phyloP scores from a whole-genome alignment of 1,140 invertebrate species.

The Heliconius himera region DNA sequence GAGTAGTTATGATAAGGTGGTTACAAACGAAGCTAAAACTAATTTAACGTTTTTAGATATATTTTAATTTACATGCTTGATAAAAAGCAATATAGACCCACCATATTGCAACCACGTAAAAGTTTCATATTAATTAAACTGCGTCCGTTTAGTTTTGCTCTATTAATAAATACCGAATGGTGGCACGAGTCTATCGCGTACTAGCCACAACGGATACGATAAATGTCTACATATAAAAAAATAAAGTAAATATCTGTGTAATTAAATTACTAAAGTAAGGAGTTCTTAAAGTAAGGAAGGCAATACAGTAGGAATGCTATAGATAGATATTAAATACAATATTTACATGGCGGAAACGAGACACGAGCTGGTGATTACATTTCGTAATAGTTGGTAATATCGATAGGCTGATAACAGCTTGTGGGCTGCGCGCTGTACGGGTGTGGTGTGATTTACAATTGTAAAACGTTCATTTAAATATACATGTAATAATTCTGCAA shows the following conservation, averaged over 20 bases:
- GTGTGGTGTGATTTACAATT: conserved; percentile 14
- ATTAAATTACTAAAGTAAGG: neutral
- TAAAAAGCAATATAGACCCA: too few species aligned
- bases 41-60: too few species aligned
- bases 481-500: conserved; percentile 2
- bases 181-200: neutral
- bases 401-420: conserved; percentile 12
- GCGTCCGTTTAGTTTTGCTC: neutral
- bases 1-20: too few species aligned
- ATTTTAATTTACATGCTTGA: too few species aligned
- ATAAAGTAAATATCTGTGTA: neutral
- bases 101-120: neutral
- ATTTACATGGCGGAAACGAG: conserved; percentile 22
- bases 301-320: neutral
- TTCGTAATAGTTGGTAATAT: conserved; percentile 17
- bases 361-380: conserved; percentile 22
- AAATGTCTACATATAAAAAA: neutral
- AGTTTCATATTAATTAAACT: neutral
- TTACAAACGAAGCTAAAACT: too few species aligned
- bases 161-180: neutral
- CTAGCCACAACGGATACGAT: too few species aligned
- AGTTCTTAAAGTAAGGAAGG: neutral
- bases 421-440: neutral
- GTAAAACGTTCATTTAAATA: conserved; percentile 13
- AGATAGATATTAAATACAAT: conserved; percentile 6